Percentiles rank a stretch among this genome's conserved stretches.
These are phyloP conservation scores for Branchinecta sandiegonensis DNA, from an alignment of 2,888 invertebrate species.

Conservation along the genomic window DNA sequence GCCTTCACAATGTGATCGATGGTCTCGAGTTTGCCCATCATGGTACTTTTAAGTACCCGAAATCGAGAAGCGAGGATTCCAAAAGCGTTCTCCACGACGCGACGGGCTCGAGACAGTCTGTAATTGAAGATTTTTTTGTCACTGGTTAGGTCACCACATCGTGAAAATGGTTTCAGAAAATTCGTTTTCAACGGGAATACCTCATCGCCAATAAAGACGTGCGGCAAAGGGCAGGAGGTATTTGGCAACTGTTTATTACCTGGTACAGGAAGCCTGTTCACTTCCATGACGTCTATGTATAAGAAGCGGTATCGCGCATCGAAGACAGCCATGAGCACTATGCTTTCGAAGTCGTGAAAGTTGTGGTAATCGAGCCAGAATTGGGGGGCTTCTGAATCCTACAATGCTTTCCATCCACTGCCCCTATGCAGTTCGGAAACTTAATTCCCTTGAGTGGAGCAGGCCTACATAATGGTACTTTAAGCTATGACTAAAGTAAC, in stretches of 20 bases:
- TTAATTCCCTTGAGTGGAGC: too few species aligned
- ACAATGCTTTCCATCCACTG: slow-evolving; percentile 28
- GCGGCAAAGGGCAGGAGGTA: too few species aligned
- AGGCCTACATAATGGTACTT: too few species aligned
- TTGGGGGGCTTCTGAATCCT: slow-evolving; percentile 22
- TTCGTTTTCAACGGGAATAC: too few species aligned
- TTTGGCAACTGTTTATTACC: too few species aligned
- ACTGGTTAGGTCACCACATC: too few species aligned
- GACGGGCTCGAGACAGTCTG: slow-evolving; percentile 24
- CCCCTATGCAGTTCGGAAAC: slow-evolving; percentile 31
- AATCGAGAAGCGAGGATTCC: slow-evolving; percentile 25
- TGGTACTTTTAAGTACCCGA: slow-evolving; percentile 22
- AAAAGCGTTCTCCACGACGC: slow-evolving; percentile 23
- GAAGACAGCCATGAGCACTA: slow-evolving; percentile 24
- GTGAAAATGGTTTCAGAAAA: too few species aligned
- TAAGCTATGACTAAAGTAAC: too few species aligned
- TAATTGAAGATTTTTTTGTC: too few species aligned
- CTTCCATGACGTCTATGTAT: slow-evolving; percentile 20
- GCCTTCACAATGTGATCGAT: not conserved
- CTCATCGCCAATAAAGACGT: too few species aligned
- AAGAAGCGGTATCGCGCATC: slow-evolving; percentile 25
- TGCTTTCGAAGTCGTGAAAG: slow-evolving; percentile 24
- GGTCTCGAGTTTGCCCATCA: slow-evolving; percentile 26
- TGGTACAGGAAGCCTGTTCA: too few species aligned
- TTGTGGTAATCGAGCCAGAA: slow-evolving; percentile 24